Percentiles rank a stretch among this genome's conserved stretches.
Evolutionary conservation across 2,797 vertebrate genomes (phyloP).

Genomic region (Cossypha niveicapilla): DNA sequence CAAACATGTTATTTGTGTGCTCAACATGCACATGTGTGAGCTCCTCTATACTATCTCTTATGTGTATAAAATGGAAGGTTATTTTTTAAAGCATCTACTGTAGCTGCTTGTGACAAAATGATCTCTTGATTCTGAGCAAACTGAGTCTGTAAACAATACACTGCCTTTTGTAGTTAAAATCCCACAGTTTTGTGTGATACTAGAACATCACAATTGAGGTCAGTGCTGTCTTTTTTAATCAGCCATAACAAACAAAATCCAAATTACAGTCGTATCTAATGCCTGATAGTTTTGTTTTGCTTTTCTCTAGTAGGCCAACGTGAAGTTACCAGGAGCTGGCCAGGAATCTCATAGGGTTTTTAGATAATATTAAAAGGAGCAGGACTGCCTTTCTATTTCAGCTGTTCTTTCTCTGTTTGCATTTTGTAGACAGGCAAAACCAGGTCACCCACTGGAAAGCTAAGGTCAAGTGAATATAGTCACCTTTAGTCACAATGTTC

Average conservation of each 20-base stretch:
- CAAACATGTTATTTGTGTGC: background rate
- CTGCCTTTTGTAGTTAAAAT: background rate
- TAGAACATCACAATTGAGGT: background rate
- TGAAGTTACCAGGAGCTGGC: background rate
- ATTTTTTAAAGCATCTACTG: background rate
- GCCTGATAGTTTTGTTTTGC: background rate
- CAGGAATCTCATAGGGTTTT: background rate
- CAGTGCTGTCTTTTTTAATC: background rate
- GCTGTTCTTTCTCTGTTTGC: background rate
- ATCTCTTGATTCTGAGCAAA: background rate
- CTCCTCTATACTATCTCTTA: background rate
- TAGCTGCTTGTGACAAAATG: background rate
- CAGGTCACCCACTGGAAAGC: background rate
- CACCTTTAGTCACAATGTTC: background rate
- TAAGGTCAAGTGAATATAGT: background rate
- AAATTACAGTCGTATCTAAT: background rate
- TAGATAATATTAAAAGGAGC: background rate
- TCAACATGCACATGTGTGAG: background rate
- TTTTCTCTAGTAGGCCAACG: background rate
- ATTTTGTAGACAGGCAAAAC: conserved; percentile 18
- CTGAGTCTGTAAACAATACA: background rate
- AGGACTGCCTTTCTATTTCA: background rate
- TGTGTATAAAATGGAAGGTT: background rate
- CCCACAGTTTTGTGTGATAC: background rate
- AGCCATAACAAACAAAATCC: background rate